phyloP scores from a whole-genome alignment of 92 coral and sea anemone species.

The Micromussa lordhowensis region DNA sequence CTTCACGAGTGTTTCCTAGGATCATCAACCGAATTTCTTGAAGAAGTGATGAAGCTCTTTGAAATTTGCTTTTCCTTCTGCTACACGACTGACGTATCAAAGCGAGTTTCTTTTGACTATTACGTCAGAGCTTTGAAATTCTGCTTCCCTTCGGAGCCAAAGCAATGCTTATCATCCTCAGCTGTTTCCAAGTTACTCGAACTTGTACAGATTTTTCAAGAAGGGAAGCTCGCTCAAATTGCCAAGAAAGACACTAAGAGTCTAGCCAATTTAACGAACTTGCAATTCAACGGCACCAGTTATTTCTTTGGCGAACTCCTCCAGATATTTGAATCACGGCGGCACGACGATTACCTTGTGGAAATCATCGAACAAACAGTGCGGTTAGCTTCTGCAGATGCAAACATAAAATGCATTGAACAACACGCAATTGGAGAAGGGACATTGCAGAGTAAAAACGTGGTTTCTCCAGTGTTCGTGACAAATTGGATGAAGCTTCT shows the following conservation, averaged over 20 bases:
- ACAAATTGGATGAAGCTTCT: conserved; percentile 28
- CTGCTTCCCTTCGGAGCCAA: conserved; percentile 10
- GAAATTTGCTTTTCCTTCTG: conserved; percentile 18
- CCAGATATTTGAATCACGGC: conserved; percentile 15
- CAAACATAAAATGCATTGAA: background rate
- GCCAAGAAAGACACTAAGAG: background rate
- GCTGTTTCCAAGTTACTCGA: conserved; percentile 24
- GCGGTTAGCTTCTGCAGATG: conserved; percentile 20
- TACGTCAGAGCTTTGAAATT: conserved; percentile 14
- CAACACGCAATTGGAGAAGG: background rate
- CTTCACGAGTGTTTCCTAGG: background rate
- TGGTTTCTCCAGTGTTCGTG: conserved; percentile 1
- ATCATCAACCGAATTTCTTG: background rate
- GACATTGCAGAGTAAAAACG: background rate
- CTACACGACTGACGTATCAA: conserved; percentile 12
- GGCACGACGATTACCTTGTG: background rate
- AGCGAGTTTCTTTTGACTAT: conserved; percentile 17
- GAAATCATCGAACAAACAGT: conserved; percentile 27
- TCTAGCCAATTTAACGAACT: background rate
- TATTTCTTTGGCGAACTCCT: conserved; percentile 12
- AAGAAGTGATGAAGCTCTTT: conserved; percentile 7
- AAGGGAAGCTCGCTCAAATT: conserved; percentile 2
- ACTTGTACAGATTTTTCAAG: conserved; percentile 34
- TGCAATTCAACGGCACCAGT: background rate
- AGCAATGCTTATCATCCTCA: background rate